Base-by-base conservation (phyloP, 2,113 vertebrate genomes). In the Zosterops japonicus region DNA sequence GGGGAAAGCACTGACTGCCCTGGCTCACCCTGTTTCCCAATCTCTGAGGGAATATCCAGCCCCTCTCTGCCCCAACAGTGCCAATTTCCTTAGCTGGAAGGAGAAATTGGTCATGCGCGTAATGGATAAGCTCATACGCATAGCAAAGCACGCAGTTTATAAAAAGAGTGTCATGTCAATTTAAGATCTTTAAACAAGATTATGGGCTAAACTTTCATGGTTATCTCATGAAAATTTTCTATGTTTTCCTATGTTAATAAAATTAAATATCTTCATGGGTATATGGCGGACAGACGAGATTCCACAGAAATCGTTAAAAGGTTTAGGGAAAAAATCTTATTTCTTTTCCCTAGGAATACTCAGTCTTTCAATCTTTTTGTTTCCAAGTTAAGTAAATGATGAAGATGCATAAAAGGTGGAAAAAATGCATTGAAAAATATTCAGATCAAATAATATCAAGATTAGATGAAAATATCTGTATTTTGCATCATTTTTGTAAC, bases 61-160 rank as follows among this genome's bases (percentile, higher is more conserved):
- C 16, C 15, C 21, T 16, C 25, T 29, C n/a, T 69, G 28, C 7
- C 29, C 12, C 46, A 56, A 1, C 8, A 31, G 3, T 10, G 31
- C 27, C 9, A 31, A 2, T 36, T 76, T 59, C n/a, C 33, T 41
- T 8, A 20, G 12, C 9, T 20, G 35, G 31, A 31, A 42, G 6
- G 7, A 64, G 49, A 59, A 80, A 60, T 23, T 44, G 31, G 15
- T 33, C 41, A 15, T 9, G 2, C 20, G 29, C 2, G 1, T n/a
- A 60, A 44, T 0, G 1, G 6, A 4, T 55, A 21, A 22, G 4
- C 0, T 59, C 50, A 63, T 17, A 25, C 2, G 25, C 3, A 11
- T 4, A 44, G 7, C 0, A 8, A 90, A 80, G 57, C 7, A 53
- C 18, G 18, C 24, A 80, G 56, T 22, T 20, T 11, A 13, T 11